Evolutionary conservation across 1,140 invertebrate species (phyloP), one percentile per base, ranked within the genome.

Genomic region (Leucophenga varia): DNA sequence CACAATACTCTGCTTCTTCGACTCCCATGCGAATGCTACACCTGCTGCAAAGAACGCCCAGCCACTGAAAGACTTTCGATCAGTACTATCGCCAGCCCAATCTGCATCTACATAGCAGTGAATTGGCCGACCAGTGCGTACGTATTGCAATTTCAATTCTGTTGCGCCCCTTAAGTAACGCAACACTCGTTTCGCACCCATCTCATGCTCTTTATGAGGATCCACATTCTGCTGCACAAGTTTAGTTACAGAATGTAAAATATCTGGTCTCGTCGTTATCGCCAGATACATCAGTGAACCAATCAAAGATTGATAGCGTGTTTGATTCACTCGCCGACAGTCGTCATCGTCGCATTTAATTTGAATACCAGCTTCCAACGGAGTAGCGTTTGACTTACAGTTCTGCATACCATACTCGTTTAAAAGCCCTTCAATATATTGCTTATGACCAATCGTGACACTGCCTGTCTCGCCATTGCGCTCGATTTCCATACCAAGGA

Each of bases 401-500:
- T 47, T 18, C 31, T 42, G 8, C 47, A 54, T 43, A 4, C 34
- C 31, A 25, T 49, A 42, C 20, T 54, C n/a, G 2, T 46, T n/a
- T 16, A 54, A 19, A 16, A 54, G 40, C 9, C 46, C 37, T 13
- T 45, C 32, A n/a, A 54, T 50, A 20, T 50, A 46, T 12, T 44
- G 44, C 9, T 39, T 30, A 21, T 50, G 47, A 10, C 43, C 14
- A 13, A 55, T 44, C 14, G 32, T 7, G 8, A 54, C 43, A 22
- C 12, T 34, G n/a, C 38, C 43, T 3, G 16, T 47, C 40, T 42
- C 34, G 19, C 25, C 38, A 20, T 39, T 14, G 46, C 53, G 47
- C 5, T 39, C 44, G 35, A 77, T 69, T 50, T 64, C 52, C 18
- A 72, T 67, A 10, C 71, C 65, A 40, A 76, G 51, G 54, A 44